Evolutionary conservation across 2,797 vertebrate genomes (phyloP).

Genomic region (Heteromormyrus szaboi): DNA sequence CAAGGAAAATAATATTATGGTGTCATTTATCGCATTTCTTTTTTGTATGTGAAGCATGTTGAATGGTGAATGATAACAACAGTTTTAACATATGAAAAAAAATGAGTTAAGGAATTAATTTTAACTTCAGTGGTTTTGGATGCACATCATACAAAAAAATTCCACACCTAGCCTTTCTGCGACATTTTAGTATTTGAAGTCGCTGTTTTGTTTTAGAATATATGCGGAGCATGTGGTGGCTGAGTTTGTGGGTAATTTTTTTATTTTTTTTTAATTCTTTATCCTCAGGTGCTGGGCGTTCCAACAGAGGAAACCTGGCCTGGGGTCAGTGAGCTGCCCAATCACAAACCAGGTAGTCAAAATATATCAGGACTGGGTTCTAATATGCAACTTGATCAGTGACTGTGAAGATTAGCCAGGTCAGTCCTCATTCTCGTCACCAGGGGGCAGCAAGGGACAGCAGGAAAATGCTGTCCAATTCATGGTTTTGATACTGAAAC

Average conservation of each 20-base stretch:
- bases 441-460: constrained; percentile 32
- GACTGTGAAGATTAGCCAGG: not conserved
- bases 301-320: constrained; percentile 79
- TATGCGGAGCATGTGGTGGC: not conserved
- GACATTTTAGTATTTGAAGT: not conserved
- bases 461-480: not conserved
- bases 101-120: not conserved
- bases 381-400: not conserved
- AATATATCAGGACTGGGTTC: not conserved
- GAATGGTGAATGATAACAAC: not conserved
- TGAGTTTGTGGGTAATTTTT: no score
- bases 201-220: not conserved
- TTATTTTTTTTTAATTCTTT: not conserved
- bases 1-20: not conserved
- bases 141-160: not conserved
- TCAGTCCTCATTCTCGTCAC: constrained; percentile 13
- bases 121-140: not conserved
- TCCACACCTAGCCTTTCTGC: not conserved
- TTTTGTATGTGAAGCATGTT: not conserved
- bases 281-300: constrained; percentile 68
- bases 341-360: constrained; percentile 63
- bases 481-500: constrained; percentile 15
- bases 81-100: not conserved
- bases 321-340: constrained; percentile 73
- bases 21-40: not conserved